Conservation (phyloP, 1,140 invertebrate genomes). For the Scylla paramamosain region DNA sequence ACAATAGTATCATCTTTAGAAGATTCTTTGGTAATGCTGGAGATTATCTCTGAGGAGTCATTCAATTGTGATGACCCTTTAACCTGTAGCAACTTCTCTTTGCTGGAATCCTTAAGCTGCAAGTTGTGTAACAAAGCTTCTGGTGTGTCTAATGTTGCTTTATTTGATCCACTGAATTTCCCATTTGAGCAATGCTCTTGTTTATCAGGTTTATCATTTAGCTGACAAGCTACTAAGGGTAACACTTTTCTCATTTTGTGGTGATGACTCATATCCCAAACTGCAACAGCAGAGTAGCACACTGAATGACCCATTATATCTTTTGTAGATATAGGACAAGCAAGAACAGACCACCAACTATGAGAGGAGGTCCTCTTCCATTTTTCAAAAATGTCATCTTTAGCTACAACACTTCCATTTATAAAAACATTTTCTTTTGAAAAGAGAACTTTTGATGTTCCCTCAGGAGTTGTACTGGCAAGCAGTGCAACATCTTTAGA, state of each 20-base stretch:
- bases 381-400: background rate
- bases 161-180: background rate
- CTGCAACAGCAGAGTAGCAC: conserved; percentile 24
- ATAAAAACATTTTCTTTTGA: conserved; percentile 43
- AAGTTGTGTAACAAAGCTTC: background rate
- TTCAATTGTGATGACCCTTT: background rate
- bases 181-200: background rate
- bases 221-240: background rate
- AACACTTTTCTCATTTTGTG: conserved; percentile 49
- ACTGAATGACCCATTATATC: conserved; percentile 38
- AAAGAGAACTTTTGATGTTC: conserved; percentile 16
- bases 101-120: background rate
- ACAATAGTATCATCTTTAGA: background rate
- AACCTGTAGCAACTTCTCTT: background rate
- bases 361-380: background rate
- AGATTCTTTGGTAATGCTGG: background rate
- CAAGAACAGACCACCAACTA: conserved; percentile 46
- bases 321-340: conserved; percentile 38
- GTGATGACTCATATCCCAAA: conserved; percentile 53
- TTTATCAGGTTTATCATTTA: no score
- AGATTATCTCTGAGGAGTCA: background rate
- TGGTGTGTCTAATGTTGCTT: background rate
- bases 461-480: conserved; percentile 40
- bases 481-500: background rate
- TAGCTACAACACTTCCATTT: background rate